Conservation (phyloP, 1,140 invertebrate species). For the Aphelenchoides besseyi region DNA sequence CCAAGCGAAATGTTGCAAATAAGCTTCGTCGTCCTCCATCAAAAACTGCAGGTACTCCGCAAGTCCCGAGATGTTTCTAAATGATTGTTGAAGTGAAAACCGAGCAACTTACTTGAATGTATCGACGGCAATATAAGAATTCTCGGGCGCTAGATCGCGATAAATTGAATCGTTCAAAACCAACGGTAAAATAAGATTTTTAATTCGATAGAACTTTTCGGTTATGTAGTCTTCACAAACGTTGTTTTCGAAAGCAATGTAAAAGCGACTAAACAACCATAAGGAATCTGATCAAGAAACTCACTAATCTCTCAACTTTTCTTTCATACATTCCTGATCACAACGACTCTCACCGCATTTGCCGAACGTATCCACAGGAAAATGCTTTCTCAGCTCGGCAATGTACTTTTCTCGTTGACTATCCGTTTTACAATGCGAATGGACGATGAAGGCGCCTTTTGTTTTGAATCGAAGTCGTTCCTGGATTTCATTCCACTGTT, state of each 20-base stretch:
- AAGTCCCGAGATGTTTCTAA: background rate
- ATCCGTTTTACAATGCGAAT: background rate
- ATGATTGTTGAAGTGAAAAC: background rate
- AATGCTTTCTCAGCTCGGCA: background rate
- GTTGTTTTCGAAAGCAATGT: conserved; percentile 66
- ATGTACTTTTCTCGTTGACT: conserved; percentile 12
- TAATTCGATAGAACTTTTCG: conserved; percentile 63
- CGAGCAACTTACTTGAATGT: background rate
- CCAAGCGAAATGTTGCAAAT: background rate
- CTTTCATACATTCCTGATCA: conserved; percentile 11
- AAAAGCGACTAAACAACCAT: conserved; percentile 59
- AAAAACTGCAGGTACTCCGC: background rate
- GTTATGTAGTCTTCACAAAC: conserved; percentile 66
- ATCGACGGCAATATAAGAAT: conserved; percentile 6
- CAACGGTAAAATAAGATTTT: conserved; percentile 7
- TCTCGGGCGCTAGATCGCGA: background rate
- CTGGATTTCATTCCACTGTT: background rate
- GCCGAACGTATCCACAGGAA: conserved; percentile 6
- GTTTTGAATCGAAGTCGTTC: background rate
- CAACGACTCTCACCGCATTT: background rate
- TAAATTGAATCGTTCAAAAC: conserved; percentile 1
- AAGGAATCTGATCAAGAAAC: background rate
- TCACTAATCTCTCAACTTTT: conserved; percentile 14
- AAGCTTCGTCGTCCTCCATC: background rate
- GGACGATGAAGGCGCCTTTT: conserved; percentile 9